A percentile compares a stretch with the other conserved stretches of the same genome.
Evolutionary conservation across 2,797 vertebrate species (phyloP).

Genomic region (Vultur gryphus): DNA sequence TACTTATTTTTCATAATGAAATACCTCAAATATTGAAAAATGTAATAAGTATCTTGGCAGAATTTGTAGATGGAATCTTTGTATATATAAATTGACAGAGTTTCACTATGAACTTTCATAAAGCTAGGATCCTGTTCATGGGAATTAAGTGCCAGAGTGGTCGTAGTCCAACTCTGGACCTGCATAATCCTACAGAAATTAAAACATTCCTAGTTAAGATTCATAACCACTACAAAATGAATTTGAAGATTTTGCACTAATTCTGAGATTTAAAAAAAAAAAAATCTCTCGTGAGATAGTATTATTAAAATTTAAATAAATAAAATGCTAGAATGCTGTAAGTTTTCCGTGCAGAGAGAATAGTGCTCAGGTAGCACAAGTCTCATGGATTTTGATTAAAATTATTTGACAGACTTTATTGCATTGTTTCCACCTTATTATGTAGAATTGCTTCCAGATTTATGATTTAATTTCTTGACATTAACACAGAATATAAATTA

Average conservation of each 20-base stretch:
- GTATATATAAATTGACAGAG: background rate
- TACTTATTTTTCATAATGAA: background rate
- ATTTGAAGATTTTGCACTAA: background rate
- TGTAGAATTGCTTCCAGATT: background rate
- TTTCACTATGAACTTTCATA: background rate
- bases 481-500: conserved; percentile 15
- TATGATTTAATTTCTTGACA: conserved; percentile 24
- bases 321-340: background rate
- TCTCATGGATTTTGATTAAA: background rate
- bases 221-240: background rate
- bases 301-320: background rate
- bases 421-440: background rate
- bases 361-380: background rate
- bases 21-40: background rate
- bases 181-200: background rate
- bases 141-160: background rate
- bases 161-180: background rate
- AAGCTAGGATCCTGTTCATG: background rate
- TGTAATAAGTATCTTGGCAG: background rate
- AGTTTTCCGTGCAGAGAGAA: background rate
- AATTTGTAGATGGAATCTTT: background rate
- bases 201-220: background rate
- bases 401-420: background rate
- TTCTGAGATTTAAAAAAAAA: background rate
- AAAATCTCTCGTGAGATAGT: background rate